A percentile compares a stretch with the other conserved stretches of the same genome.
Conservation (phyloP, 2,797 vertebrate genomes). For the Anabas testudineus region DNA sequence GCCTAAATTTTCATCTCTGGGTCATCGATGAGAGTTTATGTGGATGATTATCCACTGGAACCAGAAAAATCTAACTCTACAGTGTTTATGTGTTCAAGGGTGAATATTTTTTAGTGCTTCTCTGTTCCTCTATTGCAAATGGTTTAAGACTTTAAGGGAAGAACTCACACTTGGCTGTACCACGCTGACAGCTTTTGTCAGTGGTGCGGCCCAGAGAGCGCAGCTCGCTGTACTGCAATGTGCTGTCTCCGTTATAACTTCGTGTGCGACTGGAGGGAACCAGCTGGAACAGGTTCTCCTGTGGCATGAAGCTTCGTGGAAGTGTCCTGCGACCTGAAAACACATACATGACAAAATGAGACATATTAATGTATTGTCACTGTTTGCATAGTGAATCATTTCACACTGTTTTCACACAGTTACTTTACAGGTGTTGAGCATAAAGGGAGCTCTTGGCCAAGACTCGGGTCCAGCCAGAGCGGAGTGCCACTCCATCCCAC, state of each 20-base stretch:
- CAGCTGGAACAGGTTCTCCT: slow-evolving; percentile 92
- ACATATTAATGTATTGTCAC: slow-evolving; percentile 9
- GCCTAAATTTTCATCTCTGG: slow-evolving; percentile 1
- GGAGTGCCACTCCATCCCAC: slow-evolving; percentile 60
- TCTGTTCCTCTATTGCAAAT: not conserved
- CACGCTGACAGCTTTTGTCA: slow-evolving; percentile 85
- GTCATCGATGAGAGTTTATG: slow-evolving; percentile 13
- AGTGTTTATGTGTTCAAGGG: not conserved
- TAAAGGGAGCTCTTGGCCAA: slow-evolving; percentile 43
- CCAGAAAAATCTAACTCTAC: slow-evolving; percentile 11
- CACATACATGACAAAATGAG: slow-evolving; percentile 26
- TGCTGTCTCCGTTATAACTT: slow-evolving; percentile 89
- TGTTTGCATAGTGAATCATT: slow-evolving; percentile 21
- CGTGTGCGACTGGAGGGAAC: slow-evolving; percentile 91
- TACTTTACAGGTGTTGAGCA: slow-evolving; percentile 51
- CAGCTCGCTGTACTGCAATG: slow-evolving; percentile 86
- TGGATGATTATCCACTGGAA: slow-evolving; percentile 32
- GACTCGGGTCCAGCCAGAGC: slow-evolving; percentile 50
- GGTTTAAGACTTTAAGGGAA: not conserved
- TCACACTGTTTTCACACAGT: slow-evolving; percentile 33
- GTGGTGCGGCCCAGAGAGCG: slow-evolving; percentile 82
- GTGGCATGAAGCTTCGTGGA: slow-evolving; percentile 92
- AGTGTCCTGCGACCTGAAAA: slow-evolving; percentile 90
- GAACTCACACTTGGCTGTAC: slow-evolving; percentile 82
- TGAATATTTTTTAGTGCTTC: not conserved